Percentiles rank a stretch among this genome's conserved stretches.
Evolutionary conservation across 2,113 vertebrate genomes (phyloP).

Genomic region (Toxotes chatareus): DNA sequence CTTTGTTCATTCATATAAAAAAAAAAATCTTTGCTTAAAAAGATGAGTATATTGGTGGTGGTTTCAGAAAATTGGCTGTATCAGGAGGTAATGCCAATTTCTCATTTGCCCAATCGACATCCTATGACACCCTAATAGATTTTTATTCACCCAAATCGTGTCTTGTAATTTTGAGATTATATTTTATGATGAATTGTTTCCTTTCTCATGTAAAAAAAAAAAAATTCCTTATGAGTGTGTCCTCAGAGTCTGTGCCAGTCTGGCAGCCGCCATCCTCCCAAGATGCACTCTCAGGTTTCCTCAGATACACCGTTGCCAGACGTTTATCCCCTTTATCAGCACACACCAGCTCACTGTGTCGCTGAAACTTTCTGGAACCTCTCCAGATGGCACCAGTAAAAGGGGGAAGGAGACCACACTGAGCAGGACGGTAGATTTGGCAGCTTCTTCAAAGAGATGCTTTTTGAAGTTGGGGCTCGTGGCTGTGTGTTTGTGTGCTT

Average conservation of each 20-base stretch:
- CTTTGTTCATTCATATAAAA: neutral
- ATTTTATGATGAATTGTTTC: slow-evolving; percentile 46
- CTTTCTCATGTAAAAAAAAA: slow-evolving; percentile 22
- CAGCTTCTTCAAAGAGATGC: slow-evolving; percentile 67
- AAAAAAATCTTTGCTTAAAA: neutral
- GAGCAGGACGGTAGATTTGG: slow-evolving; percentile 63
- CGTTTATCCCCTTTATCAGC: slow-evolving; percentile 54
- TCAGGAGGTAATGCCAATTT: neutral
- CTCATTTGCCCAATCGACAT: neutral
- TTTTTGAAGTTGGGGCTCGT: slow-evolving; percentile 57
- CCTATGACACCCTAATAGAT: neutral
- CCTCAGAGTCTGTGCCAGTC: slow-evolving; percentile 49
- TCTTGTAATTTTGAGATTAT: slow-evolving; percentile 32
- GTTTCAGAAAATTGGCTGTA: neutral
- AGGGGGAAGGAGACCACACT: slow-evolving; percentile 48
- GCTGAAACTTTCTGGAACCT: slow-evolving; percentile 58
- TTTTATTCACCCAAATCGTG: slow-evolving; percentile 23
- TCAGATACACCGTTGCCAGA: slow-evolving; percentile 50
- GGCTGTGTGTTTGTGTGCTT: slow-evolving; percentile 41
- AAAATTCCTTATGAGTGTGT: slow-evolving; percentile 33
- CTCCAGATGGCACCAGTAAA: slow-evolving; percentile 73
- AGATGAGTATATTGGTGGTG: neutral
- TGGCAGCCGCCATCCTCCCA: slow-evolving; percentile 31
- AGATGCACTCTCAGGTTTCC: slow-evolving; percentile 62
- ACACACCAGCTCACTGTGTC: slow-evolving; percentile 51